phyloP scores from a whole-genome alignment of 2,113 vertebrate genomes.

The Cavia porcellus region DNA sequence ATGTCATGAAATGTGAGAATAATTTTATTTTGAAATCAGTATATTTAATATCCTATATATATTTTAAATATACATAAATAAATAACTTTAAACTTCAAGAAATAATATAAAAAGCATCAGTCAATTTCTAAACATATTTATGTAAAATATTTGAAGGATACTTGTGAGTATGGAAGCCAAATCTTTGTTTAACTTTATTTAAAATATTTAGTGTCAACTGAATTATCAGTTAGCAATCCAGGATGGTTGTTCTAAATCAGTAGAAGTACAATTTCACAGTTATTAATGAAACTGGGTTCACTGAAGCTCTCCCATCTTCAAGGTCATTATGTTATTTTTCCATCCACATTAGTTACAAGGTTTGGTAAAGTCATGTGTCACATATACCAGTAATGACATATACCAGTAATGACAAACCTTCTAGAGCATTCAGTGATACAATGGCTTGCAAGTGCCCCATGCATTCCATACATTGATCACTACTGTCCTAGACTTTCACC shows the following conservation, averaged over 20 bases:
- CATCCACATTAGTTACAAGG: background rate
- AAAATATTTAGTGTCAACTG: background rate
- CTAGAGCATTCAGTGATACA: background rate
- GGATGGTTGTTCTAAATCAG: background rate
- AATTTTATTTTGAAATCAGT: background rate
- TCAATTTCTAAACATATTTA: background rate
- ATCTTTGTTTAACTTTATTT: too few relatives aligned
- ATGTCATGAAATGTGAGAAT: background rate
- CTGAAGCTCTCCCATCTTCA: background rate
- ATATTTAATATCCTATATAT: background rate
- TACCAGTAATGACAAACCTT: background rate
- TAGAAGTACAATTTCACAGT: background rate
- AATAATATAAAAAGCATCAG: background rate
- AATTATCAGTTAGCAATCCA: background rate
- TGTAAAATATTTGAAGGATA: too few relatives aligned
- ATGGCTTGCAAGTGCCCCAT: rapidly evolving
- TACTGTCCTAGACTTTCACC: too few relatives aligned
- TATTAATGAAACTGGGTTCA: background rate
- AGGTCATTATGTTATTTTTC: background rate
- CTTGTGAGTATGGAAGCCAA: too few relatives aligned
- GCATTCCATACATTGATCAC: background rate
- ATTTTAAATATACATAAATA: background rate
- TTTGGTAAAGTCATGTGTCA: background rate
- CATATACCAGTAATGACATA: background rate
- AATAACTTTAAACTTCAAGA: background rate